Percentiles rank a stretch among this genome's conserved stretches.
Conservation (phyloP, 2,113 vertebrate genomes). For the Asarcornis scutulata region DNA sequence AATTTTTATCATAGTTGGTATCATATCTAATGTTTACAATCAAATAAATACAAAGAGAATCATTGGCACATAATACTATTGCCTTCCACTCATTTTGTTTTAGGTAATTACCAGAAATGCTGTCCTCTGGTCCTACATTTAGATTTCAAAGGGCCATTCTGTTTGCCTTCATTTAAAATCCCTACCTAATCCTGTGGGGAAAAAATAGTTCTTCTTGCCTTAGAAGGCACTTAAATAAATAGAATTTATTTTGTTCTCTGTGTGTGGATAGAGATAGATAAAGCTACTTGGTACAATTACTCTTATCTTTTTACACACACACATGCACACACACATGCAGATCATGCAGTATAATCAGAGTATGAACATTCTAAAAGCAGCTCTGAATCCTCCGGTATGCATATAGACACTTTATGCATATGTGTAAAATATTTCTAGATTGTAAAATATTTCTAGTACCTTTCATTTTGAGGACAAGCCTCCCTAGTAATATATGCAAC, state of each 20-base stretch:
- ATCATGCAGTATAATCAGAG: neutral
- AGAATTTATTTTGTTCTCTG: neutral
- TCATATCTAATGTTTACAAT: neutral
- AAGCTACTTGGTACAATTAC: neutral
- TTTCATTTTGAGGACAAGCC: neutral
- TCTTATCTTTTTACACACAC: neutral
- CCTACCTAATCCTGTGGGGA: neutral
- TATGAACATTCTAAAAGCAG: neutral
- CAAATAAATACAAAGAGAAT: neutral
- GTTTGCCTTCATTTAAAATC: neutral
- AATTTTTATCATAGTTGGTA: neutral
- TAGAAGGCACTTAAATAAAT: neutral
- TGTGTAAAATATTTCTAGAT: neutral
- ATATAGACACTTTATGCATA: neutral
- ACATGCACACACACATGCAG: neutral
- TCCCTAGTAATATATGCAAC: neutral
- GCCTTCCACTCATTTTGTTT: neutral
- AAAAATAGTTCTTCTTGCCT: neutral
- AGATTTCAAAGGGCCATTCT: neutral
- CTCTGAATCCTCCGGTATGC: neutral
- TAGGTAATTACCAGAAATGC: neutral
- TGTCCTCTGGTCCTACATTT: neutral
- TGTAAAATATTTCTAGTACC: neutral
- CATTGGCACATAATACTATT: neutral
- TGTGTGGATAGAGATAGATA: neutral